Evolutionary conservation across 2,888 invertebrate species (phyloP), one percentile per base, ranked within the genome.

Genomic region (Andrena dorsata): DNA sequence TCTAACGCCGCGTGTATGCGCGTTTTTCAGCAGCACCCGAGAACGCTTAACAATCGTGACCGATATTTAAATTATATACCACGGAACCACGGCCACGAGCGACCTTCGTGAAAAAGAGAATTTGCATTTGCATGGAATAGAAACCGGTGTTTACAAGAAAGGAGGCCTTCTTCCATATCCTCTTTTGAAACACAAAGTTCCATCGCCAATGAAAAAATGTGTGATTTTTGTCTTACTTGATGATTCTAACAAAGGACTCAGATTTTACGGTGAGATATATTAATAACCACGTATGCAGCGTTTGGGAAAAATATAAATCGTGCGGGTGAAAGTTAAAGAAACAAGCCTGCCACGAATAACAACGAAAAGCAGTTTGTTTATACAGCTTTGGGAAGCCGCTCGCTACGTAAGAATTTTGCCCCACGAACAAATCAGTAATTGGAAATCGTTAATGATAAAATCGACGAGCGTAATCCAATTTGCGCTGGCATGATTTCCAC

Each of bases 31-130:
- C 23, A 72, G 10, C 4, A 8, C 13, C 32, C 28, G 53, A 49
- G 61, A 75, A 80, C 49, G 61, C 61, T 47, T 47, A 53, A 80
- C 65, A 20, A 10, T 41, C 71, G 35, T 66, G 35, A 77, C 63
- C 49, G 53, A 76, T 79, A 61, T 70, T 71, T 76, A 76, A 35
- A 66, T 79, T 30, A 51, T 13, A 3, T 41, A 41, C 41, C 26
- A 53, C 63, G 71, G 41, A 76, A 76, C 63, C 53, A 20, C 23
- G 23, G 58, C 28, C 16, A 23, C 3, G 47, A 32, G 20, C n/a
- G 49, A 73, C n/a, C 35, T 28, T 64, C 20, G 8, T 13, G 7
- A 41, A 61, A 78, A 51, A 30, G n/a, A 7, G 2, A 30, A 20
- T 78, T 56, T 41, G 20, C 61, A 47, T 53, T 49, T 28, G 6